Evolutionary conservation across 2,797 vertebrate species (phyloP).

Genomic region (Euphonia xanthogaster): DNA sequence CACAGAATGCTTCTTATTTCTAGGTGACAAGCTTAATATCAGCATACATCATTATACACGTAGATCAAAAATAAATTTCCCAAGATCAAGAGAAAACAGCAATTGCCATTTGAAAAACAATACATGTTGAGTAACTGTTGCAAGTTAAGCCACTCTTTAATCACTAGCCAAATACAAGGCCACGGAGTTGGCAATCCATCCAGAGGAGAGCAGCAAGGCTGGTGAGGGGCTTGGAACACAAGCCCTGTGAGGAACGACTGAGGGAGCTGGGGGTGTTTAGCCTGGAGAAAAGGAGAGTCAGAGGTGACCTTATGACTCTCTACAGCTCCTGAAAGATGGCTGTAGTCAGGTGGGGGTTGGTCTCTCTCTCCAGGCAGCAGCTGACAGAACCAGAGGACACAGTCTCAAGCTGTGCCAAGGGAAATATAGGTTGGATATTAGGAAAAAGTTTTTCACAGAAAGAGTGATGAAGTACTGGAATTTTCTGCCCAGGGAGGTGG

Average conservation of each 20-base stretch:
- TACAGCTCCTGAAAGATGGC: not conserved
- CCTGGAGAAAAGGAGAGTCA: not conserved
- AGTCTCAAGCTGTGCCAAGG: not conserved
- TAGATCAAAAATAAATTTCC: not conserved
- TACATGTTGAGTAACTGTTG: not conserved
- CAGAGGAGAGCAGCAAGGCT: not conserved
- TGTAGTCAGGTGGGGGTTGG: not conserved
- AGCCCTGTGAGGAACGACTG: not conserved
- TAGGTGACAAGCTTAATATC: not conserved
- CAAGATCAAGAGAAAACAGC: not conserved
- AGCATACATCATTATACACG: fast-evolving
- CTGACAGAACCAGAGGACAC: not conserved
- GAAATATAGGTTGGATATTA: not conserved
- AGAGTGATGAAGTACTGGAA: not conserved
- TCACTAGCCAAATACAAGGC: not conserved
- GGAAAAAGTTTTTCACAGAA: not conserved
- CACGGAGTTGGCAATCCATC: not conserved
- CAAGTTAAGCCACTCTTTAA: not conserved
- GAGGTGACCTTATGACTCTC: not conserved
- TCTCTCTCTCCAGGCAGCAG: not conserved
- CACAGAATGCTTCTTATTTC: not conserved
- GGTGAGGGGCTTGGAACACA: not conserved
- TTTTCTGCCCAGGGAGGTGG: not conserved
- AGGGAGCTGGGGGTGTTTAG: not conserved
- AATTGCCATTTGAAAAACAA: not conserved